Base-by-base conservation (phyloP, 2,113 vertebrate species). In the Hiodon alosoides region DNA sequence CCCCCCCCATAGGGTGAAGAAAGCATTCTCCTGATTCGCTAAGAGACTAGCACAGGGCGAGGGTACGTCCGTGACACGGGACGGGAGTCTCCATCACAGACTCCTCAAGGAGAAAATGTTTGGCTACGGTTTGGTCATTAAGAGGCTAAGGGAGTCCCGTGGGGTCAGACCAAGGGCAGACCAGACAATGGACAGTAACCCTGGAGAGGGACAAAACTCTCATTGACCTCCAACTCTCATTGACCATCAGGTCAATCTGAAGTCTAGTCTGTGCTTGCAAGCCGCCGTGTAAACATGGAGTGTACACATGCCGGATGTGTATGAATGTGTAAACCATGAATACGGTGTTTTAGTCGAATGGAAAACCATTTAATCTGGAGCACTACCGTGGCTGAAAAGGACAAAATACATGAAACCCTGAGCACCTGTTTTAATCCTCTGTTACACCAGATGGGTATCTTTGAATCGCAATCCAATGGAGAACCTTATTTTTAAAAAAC, bases 371-470 rank as follows among this genome's bases (percentile, higher is more conserved):
- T 50, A 8, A 54, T 53, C 31, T 57, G 53, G 46, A 70, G 53
- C n/a, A 46, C 53, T 46, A 31, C 3, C 69, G n/a, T 16, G 9
- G 16, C 51, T 70, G 17, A 70, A 70, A 55, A 53, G 54, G 8
- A 70, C 31, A 31, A 17, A 10, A 62, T 64, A 68, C 47, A 46
- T 66, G 31, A 53, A 61, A 16, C 46, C 61, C 66, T 31, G 31
- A 52, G 47, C 57, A 59, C 61, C 65, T 69, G 31, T 59, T 54
- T 75, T 75, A 68, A 75, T 60, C 59, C 66, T 50, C 11, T 9
- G 4, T 66, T 74, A 61, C n/a, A 54, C 64, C 64, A 66, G 16
- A 66, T 47, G 64, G 64, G 31, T 31, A 31, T 31, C 31, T 31
- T 31, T 31, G 1, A 31, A 31, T 31, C 31, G 31, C 31, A 31